Conservation (phyloP, 2,888 invertebrate genomes). For the Nebria salina region DNA sequence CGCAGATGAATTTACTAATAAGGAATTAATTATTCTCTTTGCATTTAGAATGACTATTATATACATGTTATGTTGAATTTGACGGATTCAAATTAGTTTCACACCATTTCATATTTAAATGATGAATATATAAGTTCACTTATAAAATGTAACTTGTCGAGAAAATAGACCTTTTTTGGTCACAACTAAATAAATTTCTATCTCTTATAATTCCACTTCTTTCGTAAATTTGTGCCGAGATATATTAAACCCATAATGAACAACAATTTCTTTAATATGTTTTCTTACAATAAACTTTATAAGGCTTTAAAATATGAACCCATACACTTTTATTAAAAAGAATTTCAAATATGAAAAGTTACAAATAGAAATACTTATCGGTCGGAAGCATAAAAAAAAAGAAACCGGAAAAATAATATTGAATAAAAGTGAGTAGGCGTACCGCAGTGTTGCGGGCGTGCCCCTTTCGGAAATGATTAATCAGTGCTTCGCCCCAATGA, state of each 20-base stretch:
- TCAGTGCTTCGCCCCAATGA: slow-evolving; percentile 30
- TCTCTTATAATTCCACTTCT: too few relatives aligned
- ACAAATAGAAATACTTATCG: neutral
- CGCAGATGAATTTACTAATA: neutral
- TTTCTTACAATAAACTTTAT: neutral
- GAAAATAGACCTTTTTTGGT: too few relatives aligned
- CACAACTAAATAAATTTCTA: too few relatives aligned
- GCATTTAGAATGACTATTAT: neutral
- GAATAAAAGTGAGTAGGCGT: neutral
- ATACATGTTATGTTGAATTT: neutral
- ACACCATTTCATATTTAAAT: neutral
- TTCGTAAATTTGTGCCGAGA: too few relatives aligned
- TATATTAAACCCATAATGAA: too few relatives aligned
- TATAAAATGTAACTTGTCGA: neutral
- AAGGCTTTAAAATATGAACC: neutral
- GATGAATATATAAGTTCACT: neutral
- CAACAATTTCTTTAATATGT: too few relatives aligned
- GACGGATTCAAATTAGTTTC: neutral
- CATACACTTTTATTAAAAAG: neutral
- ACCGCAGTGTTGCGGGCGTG: slow-evolving; percentile 7
- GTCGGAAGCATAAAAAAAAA: neutral
- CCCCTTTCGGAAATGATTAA: slow-evolving; percentile 37
- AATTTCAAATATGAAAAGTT: neutral
- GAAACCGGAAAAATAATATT: neutral
- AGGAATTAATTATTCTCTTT: neutral